Conservation (phyloP, 2,888 invertebrate species). For the Prenolepis imparis region DNA sequence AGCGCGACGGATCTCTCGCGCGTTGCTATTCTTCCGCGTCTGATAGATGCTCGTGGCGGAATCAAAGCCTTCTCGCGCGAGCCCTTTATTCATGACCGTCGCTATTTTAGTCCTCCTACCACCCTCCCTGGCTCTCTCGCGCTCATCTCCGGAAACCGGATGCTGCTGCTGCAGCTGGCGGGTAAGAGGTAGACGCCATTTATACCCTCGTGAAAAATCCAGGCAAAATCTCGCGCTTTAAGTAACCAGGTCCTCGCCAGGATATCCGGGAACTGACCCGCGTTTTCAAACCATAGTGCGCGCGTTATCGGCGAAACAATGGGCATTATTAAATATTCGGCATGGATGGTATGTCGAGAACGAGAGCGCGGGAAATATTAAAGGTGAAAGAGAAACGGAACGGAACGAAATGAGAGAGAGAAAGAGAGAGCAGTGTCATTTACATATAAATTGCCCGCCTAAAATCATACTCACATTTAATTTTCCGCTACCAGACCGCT, state of each 20-base stretch:
- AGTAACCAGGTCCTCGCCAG: conserved; percentile 15
- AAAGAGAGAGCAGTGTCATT: conserved; percentile 72
- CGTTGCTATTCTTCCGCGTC: conserved; percentile 55
- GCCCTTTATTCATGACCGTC: conserved; percentile 63
- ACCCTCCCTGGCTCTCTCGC: conserved; percentile 30
- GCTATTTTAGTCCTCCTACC: conserved; percentile 56
- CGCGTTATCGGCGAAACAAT: conserved; percentile 67
- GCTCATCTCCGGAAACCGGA: conserved; percentile 48
- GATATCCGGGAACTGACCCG: conserved; percentile 41
- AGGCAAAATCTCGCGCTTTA: conserved; percentile 58
- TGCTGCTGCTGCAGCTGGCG: conserved; percentile 34
- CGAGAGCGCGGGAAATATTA: conserved; percentile 3
- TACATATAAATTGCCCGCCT: conserved; percentile 84
- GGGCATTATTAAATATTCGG: conserved; percentile 73
- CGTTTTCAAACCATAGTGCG: conserved; percentile 24
- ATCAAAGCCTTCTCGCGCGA: conserved; percentile 58
- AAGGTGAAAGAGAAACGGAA: conserved; percentile 16
- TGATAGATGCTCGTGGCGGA: conserved; percentile 59
- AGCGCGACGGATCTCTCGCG: conserved; percentile 50
- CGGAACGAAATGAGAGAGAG: neutral
- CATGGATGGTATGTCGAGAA: conserved; percentile 30
- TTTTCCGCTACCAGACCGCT: conserved; percentile 77
- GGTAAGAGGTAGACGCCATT: conserved; percentile 61
- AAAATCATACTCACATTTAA: conserved; percentile 84
- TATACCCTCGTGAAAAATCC: conserved; percentile 61